Evolutionary conservation across 2,797 vertebrate species (phyloP), one percentile per base, ranked within the genome.

Genomic region (Xerus rutilus): DNA sequence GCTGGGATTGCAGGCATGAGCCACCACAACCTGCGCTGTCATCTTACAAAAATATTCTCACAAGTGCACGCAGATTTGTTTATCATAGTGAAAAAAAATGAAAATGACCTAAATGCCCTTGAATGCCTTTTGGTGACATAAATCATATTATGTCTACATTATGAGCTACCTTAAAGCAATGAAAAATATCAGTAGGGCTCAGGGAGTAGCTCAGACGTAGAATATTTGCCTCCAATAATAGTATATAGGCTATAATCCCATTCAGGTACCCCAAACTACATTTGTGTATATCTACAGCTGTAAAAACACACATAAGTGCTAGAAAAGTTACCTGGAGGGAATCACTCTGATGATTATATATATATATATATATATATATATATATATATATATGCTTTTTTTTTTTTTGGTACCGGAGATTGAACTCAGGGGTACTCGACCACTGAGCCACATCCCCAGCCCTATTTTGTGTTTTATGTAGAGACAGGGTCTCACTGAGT

Each of bases 91-190:
- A 7, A 52, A 64, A 72, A 89, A 64, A 70, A 28, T 21, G 30
- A 86, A 76, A 43, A 67, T 43, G 49, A 67, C 35, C 65, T 59
- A n/a, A 85, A 65, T 54, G 59, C 20, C 59, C 89, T 84, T 62
- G 62, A 52, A 67, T 93, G 77, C 49, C 49, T 89, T 93, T 78
- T 78, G 82, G 59, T 39, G 89, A 77, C 91, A 90, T 79, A 65
- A 69, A 52, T 73, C 21, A 49, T 69, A 76, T 54, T 52, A 52
- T n/a, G 30, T 32, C 59, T 84, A 89, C 13, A 76, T 49, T 86
- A 49, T 10, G 7, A 96, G 28, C 57, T 73, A 82, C 28, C 32
- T 10, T 91, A 89, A 52, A 73, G 10, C 78, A 64, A 62, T 74
- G 32, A 47, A 52, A 79, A 89, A 93, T 69, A 83, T 78, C 2